These are phyloP conservation scores for Rhombomys opimus DNA, from an alignment of 2,113 vertebrate genomes.

Conservation along the genomic window DNA sequence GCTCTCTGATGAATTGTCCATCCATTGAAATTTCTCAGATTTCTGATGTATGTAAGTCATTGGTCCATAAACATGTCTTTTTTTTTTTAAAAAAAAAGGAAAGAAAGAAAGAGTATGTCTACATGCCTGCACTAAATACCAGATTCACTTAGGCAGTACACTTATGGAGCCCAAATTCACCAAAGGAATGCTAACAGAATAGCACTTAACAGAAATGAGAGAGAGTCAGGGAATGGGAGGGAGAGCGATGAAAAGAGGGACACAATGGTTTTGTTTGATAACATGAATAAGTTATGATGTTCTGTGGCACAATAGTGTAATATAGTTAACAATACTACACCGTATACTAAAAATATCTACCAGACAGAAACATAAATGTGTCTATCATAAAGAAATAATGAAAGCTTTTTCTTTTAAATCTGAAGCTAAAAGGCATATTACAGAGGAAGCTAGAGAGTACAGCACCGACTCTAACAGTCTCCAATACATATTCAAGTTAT, in stretches of 20 bases:
- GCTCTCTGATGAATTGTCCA: neutral
- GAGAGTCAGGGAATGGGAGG: too few species aligned
- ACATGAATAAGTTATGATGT: neutral
- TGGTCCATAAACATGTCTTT: neutral
- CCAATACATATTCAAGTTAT: neutral
- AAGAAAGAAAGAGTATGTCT: neutral
- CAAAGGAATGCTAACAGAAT: neutral
- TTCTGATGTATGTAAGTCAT: neutral
- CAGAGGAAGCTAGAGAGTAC: neutral
- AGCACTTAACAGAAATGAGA: neutral
- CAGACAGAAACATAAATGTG: neutral
- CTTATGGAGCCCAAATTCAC: constrained; percentile 4
- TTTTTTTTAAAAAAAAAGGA: neutral
- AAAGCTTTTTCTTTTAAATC: neutral
- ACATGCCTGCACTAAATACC: neutral
- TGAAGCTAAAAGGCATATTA: neutral
- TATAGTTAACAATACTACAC: neutral
- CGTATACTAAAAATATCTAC: neutral
- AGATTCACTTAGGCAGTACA: neutral
- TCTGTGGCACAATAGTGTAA: neutral
- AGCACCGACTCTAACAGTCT: neutral
- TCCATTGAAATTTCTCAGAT: neutral
- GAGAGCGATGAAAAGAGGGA: too few species aligned
- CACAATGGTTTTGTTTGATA: neutral
- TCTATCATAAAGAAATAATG: neutral